Base-by-base conservation (phyloP, 92 coral and sea anemone species). In the Zoanthus sansibaricus region DNA sequence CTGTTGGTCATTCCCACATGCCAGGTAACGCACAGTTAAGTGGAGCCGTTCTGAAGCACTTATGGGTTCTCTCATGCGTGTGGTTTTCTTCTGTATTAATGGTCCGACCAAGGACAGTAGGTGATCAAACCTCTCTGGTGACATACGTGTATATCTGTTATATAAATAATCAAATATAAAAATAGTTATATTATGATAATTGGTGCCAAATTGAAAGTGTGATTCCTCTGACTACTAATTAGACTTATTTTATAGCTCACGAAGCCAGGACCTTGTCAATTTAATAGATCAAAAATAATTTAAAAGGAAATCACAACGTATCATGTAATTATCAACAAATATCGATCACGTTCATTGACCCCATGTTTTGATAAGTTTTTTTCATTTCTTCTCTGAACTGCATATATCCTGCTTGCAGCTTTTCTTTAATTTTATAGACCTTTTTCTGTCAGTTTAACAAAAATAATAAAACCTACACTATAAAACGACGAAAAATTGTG, bases 121-220 rank as follows among this genome's bases (percentile, higher is more conserved):
- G 74, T 82, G 77, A 58, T 82, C 77, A 25, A 82, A 82, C 77
- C 87, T 66, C 33, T 82, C 77, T 42, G 87, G 87, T 42, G 77
- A 82, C 87, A 82, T 82, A 64, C 87, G 64, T 56, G 64, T 56
- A 56, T 56, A 56, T 56, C 64, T 56, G 64, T 56, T 56, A 56
- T 56, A 56, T 25, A 25, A 25, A 25, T 25, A 25, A 25, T 25
- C 25, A 25, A 25, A 25, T 25, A 25, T 25, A 25, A 56, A 56
- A 56, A 56, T 56, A 56, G 64, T 56, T 56, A 56, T 56, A 56
- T 56, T 56, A 56, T 56, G 64, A 56, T 56, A 56, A 56, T 56
- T 56, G 64, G 64, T 56, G 64, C 64, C 64, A 56, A 56, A 56
- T 56, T 56, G 64, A 56, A 56, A 56, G 64, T 56, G 64, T 56